Evolutionary conservation across 2,113 vertebrate species (phyloP), one percentile per base, ranked within the genome.

Genomic region (Thamnaconus septentrionalis): DNA sequence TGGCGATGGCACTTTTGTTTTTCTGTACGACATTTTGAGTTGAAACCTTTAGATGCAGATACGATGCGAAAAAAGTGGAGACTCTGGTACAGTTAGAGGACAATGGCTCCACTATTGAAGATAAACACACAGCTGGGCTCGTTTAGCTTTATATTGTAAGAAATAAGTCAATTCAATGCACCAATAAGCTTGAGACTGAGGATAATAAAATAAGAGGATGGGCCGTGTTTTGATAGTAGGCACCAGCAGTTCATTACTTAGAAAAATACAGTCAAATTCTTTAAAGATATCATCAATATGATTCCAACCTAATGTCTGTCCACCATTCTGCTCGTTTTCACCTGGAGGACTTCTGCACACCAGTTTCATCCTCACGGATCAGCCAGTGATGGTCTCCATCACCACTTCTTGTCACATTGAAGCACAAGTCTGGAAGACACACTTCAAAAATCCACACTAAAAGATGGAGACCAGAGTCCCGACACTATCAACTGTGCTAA

Each of bases 81-180:
- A 6, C 48, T 73, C 63, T 54, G 68, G 41, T 11, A 57, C 50
- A 52, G 18, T 74, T 49, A 18, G 60, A 64, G 54, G 49, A 59
- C 40, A 51, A 57, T 56, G 56, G 46, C 39, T 71, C 56, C 31
- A 57, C 47, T 80, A 6, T 61, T 54, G 6, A 69, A 65, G 64
- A 78, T 12, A 51, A 73, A 61, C 45, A 39, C 53, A 64, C 44
- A n/a, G 67, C 62, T 45, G 66, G 66, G 71, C 53, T 61, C 8
- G 49, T 61, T 53, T 54, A 47, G 69, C 46, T 56, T 80, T 70
- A 45, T 55, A 48, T 62, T 75, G 41, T 53, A 63, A 60, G 47
- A 73, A 76, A 73, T 31, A 61, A 45, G 58, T 64, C 53, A 59
- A 70, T 31, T 65, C 18, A 49, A 62, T 66, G 59, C 73, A 62